A percentile compares a stretch with the other conserved stretches of the same genome.
phyloP scores from a whole-genome alignment of 2,888 invertebrate genomes.

The Netelia fuscicornis region DNA sequence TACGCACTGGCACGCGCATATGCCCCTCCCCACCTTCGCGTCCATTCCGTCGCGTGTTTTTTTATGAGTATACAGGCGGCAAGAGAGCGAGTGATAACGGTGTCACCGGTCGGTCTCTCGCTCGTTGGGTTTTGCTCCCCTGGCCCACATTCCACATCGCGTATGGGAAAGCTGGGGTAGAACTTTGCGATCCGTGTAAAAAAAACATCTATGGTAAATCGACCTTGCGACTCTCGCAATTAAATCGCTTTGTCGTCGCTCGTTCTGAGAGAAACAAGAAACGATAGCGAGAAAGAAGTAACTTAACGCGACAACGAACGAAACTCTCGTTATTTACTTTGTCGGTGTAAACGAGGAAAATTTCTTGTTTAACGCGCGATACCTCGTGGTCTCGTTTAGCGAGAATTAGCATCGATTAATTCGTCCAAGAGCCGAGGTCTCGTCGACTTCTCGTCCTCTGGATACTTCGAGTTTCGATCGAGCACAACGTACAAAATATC shows the following conservation, averaged over 20 bases:
- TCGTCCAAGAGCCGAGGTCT: background rate
- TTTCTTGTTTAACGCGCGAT: background rate
- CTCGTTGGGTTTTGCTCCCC: slow-evolving; percentile 57
- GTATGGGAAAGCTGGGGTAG: background rate
- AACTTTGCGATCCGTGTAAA: background rate
- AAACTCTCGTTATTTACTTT: no score
- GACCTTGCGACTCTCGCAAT: slow-evolving; percentile 70
- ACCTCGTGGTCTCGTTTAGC: slow-evolving; percentile 65
- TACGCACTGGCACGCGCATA: slow-evolving; percentile 56
- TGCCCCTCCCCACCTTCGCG: background rate
- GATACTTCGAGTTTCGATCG: slow-evolving; percentile 8
- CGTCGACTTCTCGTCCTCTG: background rate
- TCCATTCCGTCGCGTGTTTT: background rate
- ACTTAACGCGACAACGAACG: background rate
- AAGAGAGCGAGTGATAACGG: slow-evolving; percentile 23
- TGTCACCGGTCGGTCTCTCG: slow-evolving; percentile 41
- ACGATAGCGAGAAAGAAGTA: background rate
- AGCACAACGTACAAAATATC: slow-evolving; percentile 13
- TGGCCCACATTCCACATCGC: slow-evolving; percentile 71
- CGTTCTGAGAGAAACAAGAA: background rate
- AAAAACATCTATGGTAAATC: background rate
- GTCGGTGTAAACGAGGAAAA: background rate
- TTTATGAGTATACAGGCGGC: background rate
- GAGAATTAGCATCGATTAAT: slow-evolving; percentile 66
- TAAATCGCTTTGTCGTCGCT: background rate